Percentiles rank a stretch among this genome's conserved stretches.
Evolutionary conservation across 2,797 vertebrate species (phyloP).

Genomic region (Oophaga sylvatica): DNA sequence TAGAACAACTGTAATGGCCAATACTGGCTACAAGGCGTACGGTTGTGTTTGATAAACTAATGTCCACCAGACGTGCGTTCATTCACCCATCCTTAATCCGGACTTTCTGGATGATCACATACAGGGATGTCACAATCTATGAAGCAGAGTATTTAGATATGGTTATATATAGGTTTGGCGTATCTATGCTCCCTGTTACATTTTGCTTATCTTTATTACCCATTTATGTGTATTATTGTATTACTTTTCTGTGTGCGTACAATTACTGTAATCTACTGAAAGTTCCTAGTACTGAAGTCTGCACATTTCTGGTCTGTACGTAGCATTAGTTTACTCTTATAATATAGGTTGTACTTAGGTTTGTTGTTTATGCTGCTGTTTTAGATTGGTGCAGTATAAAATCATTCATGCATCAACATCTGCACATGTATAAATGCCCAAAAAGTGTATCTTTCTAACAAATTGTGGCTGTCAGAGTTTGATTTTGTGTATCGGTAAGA

Average conservation of each 20-base stretch:
- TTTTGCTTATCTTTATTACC: no score
- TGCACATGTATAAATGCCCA: not conserved
- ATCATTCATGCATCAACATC: not conserved
- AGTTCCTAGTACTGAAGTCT: not conserved
- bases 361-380: not conserved
- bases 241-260: not conserved
- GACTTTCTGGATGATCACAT: no score
- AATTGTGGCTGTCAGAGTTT: not conserved
- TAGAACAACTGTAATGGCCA: no score
- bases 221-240: not conserved
- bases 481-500: not conserved
- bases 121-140: no score
- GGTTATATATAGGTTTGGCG: not conserved
- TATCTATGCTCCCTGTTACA: not conserved
- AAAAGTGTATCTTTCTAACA: constrained; percentile 1
- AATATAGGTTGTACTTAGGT: not conserved
- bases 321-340: no score
- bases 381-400: not conserved
- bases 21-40: no score
- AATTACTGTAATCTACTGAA: not conserved
- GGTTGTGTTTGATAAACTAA: no score
- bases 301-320: no score
- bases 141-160: not conserved
- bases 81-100: no score
- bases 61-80: no score